Conservation (phyloP, 2,113 vertebrate genomes). For the Eptesicus fuscus region DNA sequence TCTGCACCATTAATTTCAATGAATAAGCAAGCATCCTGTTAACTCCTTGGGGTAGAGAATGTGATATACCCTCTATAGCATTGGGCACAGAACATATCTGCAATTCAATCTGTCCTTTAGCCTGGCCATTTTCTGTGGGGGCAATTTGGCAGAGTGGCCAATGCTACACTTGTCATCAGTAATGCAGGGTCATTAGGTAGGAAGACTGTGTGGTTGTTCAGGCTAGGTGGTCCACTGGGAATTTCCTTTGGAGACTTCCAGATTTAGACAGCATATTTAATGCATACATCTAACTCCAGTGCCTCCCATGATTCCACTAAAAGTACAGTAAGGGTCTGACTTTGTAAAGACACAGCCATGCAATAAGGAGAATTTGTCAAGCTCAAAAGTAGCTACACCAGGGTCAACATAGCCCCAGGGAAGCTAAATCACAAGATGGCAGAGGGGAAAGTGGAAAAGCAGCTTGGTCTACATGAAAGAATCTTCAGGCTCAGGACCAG, state of each 20-base stretch:
- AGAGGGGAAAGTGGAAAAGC: not conserved
- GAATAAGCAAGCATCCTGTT: not conserved
- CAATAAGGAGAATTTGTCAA: not conserved
- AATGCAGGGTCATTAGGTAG: not conserved
- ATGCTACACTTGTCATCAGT: not conserved
- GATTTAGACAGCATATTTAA: conserved; percentile 43
- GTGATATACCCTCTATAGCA: not conserved
- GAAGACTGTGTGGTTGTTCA: not conserved
- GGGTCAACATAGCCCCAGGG: not conserved
- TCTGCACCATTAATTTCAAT: not conserved
- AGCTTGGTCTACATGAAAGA: not conserved
- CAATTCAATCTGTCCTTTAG: not conserved
- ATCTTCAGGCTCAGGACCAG: not conserved
- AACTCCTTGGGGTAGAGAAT: not conserved
- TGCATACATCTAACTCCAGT: not conserved
- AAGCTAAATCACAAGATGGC: not conserved
- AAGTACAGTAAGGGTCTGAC: not conserved
- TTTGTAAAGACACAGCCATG: not conserved
- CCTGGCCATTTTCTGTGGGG: not conserved
- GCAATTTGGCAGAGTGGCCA: not conserved
- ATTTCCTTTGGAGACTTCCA: conserved; percentile 64
- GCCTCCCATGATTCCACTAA: not conserved
- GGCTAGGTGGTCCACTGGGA: conserved; percentile 6
- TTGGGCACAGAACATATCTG: not conserved
- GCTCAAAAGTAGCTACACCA: not conserved